Base-by-base conservation (phyloP, 1,140 invertebrate species). In the Bombus fervidus region DNA sequence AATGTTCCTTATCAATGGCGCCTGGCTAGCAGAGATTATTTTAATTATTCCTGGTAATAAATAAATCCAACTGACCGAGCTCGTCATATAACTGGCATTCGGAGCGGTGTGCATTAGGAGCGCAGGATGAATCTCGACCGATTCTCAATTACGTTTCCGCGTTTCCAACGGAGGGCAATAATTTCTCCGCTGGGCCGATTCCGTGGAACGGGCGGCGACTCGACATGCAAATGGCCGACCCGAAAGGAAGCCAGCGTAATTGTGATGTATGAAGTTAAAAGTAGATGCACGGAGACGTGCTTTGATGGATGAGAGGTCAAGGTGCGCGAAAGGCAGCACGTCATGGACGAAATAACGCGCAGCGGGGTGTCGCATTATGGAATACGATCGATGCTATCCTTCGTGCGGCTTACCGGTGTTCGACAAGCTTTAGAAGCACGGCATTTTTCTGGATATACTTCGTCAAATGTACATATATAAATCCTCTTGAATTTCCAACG, bases 261-360 rank as follows among this genome's bases (percentile, higher is more conserved):
- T 88, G 90, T 91, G 86, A 88, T 88, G 83, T 91, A 90, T 88
- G 87, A 91, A 88, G 89, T 91, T 90, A 88, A 87, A 86, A 83
- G 87, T 87, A 90, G 89, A 88, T 86, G 83, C 80, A 84, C 80
- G 81, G 83, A 79, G 89, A 90, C 90, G 84, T 73, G 81, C 68
- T 86, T 90, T 91, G 90, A 91, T 91, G 90, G 84, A 91, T 91
- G 86, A 86, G 86, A 80, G 86, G 81, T 86, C 81, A 87, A 80
- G 74, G 68, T 34, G 78, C 87, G 84, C 75, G 72, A 88, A 90
- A 90, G 86, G 86, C 72, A 80, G 74, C 85, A 66, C 78, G 72
- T 71, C 77, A 83, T 25, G 85, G 89, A 80, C 81, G 86, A 87
- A 90, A 87, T 85, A 89, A 90, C 85, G 80, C 57, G 5, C 69